A percentile compares a stretch with the other conserved stretches of the same genome.
Evolutionary conservation across 2,888 invertebrate species (phyloP).

Genomic region (Heliconius erato): DNA sequence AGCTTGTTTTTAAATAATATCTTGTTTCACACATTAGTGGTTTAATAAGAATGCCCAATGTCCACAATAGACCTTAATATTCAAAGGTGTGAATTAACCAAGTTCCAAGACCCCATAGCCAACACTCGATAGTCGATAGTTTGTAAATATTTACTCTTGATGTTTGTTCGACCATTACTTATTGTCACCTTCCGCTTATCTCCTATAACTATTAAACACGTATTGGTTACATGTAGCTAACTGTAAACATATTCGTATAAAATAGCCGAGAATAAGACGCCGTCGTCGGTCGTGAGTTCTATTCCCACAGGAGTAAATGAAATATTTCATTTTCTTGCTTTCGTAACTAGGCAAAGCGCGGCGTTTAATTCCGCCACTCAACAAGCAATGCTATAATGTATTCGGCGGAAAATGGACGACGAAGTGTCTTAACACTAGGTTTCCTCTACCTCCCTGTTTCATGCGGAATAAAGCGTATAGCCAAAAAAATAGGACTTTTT

Average conservation of each 20-base stretch:
- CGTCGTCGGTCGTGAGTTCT: too few relatives aligned
- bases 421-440: too few relatives aligned
- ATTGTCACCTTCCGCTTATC: conserved; percentile 51
- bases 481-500: too few relatives aligned
- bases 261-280: not conserved
- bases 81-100: conserved; percentile 57
- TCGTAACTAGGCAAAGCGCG: too few relatives aligned
- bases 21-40: not conserved
- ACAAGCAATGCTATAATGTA: too few relatives aligned
- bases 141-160: conserved; percentile 63
- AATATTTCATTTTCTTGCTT: too few relatives aligned
- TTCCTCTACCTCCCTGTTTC: too few relatives aligned
- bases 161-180: conserved; percentile 53
- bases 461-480: too few relatives aligned
- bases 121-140: conserved; percentile 58
- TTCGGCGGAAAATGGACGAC: too few relatives aligned
- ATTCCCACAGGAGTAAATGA: too few relatives aligned
- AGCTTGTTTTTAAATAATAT: too few relatives aligned
- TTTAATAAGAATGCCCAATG: conserved; percentile 14
- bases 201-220: conserved; percentile 23
- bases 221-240: not conserved
- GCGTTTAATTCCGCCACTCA: too few relatives aligned
- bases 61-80: conserved; percentile 14
- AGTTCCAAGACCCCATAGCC: conserved; percentile 25
- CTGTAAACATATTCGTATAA: not conserved